Base-by-base conservation (phyloP, 2,113 vertebrate species). In the Trinectes maculatus region DNA sequence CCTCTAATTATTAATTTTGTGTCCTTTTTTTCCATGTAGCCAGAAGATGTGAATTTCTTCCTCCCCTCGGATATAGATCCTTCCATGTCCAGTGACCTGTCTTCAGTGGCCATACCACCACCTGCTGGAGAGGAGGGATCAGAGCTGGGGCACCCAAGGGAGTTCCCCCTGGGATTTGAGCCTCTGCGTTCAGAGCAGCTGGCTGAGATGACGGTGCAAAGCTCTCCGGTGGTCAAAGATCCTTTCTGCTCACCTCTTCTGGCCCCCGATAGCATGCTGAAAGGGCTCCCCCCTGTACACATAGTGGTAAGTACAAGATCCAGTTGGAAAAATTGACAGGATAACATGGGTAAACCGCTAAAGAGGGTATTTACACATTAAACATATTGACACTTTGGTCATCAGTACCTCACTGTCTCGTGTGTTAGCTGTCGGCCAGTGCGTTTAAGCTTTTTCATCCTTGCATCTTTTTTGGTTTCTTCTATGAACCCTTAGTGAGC, bases 201-300 rank as follows among this genome's bases (percentile, higher is more conserved):
- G 2, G 54, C 89, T 0, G 82, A 91, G 24, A 92, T 96, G 85
- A 91, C 57, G 26, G 15, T 95, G 40, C 72, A 91, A 54, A 91
- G 49, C 0, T 92, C 93, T 0, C 93, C 95, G 21, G 90, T 96
- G 44, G 86, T 91, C 67, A 92, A 91, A 73, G 95, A 97, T 77
- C 89, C 96, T 18, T 96, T 93, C 88, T 95, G 96, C 82, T 93
- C 90, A 2, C 96, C 93, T 0, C 88, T 97, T 46, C 89, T 89
- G 77, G 93, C 93, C 26, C 91, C 89, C 1, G 94, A 96, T 80
- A 92, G 84, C 84, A 88, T 93, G 91, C 56, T 91, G 19, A 88
- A 74, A 65, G 93, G 92, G 9, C 87, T 93, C 69, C 91, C 90
- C 3, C 88, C 93, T 19, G 6, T 93, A 16, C 92, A 94, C 69